Evolutionary conservation across 1,140 invertebrate genomes (phyloP).

Genomic region (Gyrodactylus bullatarudis): DNA sequence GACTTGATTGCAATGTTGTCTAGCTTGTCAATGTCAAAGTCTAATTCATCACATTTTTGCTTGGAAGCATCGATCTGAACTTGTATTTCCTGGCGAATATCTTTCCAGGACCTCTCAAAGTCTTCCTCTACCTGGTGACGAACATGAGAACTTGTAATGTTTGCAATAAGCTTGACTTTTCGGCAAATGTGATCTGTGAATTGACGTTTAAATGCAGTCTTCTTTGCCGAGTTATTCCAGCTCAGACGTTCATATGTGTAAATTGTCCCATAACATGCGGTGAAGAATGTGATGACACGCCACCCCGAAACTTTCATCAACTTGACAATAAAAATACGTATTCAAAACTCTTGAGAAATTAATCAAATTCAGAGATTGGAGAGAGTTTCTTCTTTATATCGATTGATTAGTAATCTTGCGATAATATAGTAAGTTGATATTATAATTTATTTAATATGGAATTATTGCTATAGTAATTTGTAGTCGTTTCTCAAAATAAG

Average conservation of each 20-base stretch:
- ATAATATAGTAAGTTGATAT: too few relatives aligned
- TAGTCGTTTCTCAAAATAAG: too few relatives aligned
- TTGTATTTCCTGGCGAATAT: not conserved
- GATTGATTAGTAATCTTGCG: too few relatives aligned
- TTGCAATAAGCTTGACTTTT: not conserved
- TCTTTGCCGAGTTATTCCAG: not conserved
- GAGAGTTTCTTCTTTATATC: too few relatives aligned
- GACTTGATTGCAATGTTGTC: not conserved
- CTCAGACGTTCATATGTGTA: not conserved
- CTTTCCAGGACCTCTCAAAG: not conserved
- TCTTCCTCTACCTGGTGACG: not conserved
- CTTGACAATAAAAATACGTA: too few relatives aligned
- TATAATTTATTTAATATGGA: too few relatives aligned
- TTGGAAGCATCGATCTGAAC: not conserved
- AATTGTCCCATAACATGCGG: not conserved
- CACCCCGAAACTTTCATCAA: not conserved
- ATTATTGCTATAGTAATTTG: too few relatives aligned
- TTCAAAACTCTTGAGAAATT: too few relatives aligned
- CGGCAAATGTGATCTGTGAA: not conserved
- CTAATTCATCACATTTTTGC: not conserved
- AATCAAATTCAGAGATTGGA: too few relatives aligned
- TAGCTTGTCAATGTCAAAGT: not conserved
- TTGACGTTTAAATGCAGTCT: not conserved
- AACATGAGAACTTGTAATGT: not conserved
- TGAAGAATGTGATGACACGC: not conserved